phyloP scores from a whole-genome alignment of 2,888 invertebrate species.

The Seira sanloemensis region DNA sequence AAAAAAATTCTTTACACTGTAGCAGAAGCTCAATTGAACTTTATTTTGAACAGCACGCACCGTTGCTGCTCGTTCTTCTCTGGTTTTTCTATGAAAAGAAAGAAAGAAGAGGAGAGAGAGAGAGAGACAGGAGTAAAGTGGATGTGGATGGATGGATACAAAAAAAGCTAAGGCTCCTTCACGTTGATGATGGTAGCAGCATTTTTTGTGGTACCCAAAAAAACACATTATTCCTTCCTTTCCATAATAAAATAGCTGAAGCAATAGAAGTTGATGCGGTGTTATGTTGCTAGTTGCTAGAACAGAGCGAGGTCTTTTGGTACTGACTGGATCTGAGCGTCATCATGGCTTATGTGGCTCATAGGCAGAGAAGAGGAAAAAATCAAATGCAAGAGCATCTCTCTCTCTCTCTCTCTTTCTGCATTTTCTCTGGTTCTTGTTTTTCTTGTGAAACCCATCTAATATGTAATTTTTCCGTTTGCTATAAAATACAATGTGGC shows the following conservation, averaged over 20 bases:
- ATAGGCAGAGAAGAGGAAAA: no score
- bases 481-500: background rate
- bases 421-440: constrained; percentile 35
- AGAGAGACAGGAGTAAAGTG: constrained; percentile 38
- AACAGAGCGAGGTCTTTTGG: background rate
- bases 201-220: constrained; percentile 52
- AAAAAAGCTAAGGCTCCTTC: background rate
- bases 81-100: constrained; percentile 26
- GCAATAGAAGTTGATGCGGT: background rate
- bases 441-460: constrained; percentile 43
- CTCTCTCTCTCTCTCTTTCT: background rate
- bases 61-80: constrained; percentile 12
- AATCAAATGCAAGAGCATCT: constrained; percentile 17
- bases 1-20: background rate
- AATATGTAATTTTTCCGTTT: constrained; percentile 34
- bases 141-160: constrained; percentile 41
- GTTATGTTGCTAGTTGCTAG: background rate
- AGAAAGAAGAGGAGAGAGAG: constrained; percentile 20
- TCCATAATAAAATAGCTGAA: constrained; percentile 23
- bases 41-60: constrained; percentile 12
- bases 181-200: constrained; percentile 35
- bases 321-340: background rate
- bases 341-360: background rate
- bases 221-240: constrained; percentile 50
- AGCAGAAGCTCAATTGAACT: background rate